Percentiles rank a stretch among this genome's conserved stretches.
phyloP scores from a whole-genome alignment of 2,888 invertebrate genomes.

The Plagodis pulveraria region DNA sequence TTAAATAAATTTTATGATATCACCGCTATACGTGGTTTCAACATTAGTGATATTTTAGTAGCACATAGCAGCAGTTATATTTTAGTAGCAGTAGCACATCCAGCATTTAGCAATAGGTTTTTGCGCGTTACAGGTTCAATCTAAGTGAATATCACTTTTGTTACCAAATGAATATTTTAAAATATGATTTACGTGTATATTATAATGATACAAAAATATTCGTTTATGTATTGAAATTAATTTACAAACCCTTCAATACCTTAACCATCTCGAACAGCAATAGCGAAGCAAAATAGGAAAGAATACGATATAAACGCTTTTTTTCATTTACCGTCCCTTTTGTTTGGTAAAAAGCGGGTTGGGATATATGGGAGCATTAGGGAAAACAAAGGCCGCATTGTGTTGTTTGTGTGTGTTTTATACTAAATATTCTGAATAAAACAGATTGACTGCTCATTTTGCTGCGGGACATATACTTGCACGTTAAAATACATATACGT shows the following conservation, averaged over 20 bases:
- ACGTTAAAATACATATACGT: conserved; percentile 19
- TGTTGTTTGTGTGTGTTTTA: conserved; percentile 45
- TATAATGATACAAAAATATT: too few relatives aligned
- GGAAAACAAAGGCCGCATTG: conserved; percentile 66
- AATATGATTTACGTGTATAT: too few relatives aligned
- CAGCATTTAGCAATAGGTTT: conserved; percentile 4
- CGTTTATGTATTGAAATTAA: background rate
- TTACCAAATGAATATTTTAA: too few relatives aligned
- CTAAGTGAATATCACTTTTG: background rate
- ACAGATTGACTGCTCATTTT: conserved; percentile 54
- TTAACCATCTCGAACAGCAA: conserved; percentile 44
- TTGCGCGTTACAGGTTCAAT: conserved; percentile 9
- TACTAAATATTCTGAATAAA: conserved; percentile 57
- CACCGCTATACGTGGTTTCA: conserved; percentile 43
- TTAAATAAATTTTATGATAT: conserved; percentile 52
- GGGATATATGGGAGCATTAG: conserved; percentile 72
- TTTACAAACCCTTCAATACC: background rate
- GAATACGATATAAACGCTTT: conserved; percentile 61
- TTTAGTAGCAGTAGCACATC: conserved; percentile 15
- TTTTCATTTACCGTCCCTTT: conserved; percentile 70
- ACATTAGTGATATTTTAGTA: conserved; percentile 27
- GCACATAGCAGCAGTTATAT: too few relatives aligned
- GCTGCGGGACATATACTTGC: conserved; percentile 35
- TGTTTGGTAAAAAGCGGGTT: conserved; percentile 65
- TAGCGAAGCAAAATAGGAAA: conserved; percentile 53